Evolutionary conservation across 2,113 vertebrate genomes (phyloP).

Genomic region (Cepphus grylle): DNA sequence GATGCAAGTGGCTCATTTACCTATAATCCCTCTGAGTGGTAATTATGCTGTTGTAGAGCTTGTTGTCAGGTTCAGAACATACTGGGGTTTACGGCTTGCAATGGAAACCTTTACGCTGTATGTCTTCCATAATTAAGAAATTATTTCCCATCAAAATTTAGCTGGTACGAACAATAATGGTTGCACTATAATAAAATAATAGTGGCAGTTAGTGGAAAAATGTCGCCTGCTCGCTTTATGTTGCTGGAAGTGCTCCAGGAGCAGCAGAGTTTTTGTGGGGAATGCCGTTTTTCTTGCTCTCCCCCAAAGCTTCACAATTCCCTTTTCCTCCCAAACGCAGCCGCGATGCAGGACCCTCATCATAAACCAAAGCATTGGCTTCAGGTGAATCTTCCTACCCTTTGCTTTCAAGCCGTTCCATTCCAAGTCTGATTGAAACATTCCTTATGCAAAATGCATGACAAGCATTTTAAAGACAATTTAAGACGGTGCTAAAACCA

Average conservation of each 20-base stretch:
- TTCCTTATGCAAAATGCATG: neutral
- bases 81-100: neutral
- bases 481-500: neutral
- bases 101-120: neutral
- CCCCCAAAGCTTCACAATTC: neutral
- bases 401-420: neutral
- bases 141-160: neutral
- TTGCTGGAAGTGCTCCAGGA: neutral
- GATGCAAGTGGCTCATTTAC: neutral
- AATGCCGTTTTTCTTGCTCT: neutral
- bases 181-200: neutral
- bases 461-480: neutral
- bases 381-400: neutral
- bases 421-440: neutral
- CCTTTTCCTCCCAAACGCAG: neutral
- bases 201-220: neutral
- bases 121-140: neutral
- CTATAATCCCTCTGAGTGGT: neutral
- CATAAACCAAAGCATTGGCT: neutral
- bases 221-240: neutral
- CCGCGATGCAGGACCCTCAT: neutral
- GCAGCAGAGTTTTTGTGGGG: neutral
- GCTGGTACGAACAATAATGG: neutral
- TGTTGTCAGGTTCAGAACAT: neutral
- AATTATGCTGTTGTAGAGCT: neutral